phyloP scores from a whole-genome alignment of 2,888 invertebrate genomes.

The Rhamphomyia laevipes region DNA sequence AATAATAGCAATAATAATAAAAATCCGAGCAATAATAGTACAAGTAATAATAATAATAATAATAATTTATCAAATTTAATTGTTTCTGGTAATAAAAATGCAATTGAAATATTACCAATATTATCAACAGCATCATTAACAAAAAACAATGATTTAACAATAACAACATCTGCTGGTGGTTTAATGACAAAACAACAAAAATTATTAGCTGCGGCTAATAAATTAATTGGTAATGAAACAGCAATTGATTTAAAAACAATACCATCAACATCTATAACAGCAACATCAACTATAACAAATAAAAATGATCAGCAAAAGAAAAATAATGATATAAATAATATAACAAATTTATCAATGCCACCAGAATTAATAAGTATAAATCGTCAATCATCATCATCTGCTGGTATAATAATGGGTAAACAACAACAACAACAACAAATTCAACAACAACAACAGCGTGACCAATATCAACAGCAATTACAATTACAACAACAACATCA shows the following conservation, averaged over 20 bases:
- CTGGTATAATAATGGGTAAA: slow-evolving; percentile 1
- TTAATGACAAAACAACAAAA: slow-evolving; percentile 30
- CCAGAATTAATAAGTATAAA: slow-evolving; percentile 49
- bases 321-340: neutral
- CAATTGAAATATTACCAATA: slow-evolving; percentile 31
- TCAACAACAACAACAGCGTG: slow-evolving; percentile 9
- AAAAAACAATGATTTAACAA: slow-evolving; percentile 1
- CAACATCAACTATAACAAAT: slow-evolving; percentile 6
- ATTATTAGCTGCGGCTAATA: slow-evolving; percentile 30
- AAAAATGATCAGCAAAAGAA: slow-evolving; percentile 3
- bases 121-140: slow-evolving; percentile 10
- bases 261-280: slow-evolving; percentile 2
- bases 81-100: slow-evolving; percentile 10
- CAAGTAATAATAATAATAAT: slow-evolving; percentile 8
- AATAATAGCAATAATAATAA: neutral
- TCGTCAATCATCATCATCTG: slow-evolving; percentile 35
- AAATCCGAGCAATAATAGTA: slow-evolving; percentile 11
- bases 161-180: slow-evolving; percentile 4
- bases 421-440: neutral
- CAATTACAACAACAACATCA: slow-evolving; percentile 3
- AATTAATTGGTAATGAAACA: slow-evolving; percentile 23
- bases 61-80: slow-evolving; percentile 21
- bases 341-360: slow-evolving; percentile 31
- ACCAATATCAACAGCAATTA: slow-evolving; percentile 17
- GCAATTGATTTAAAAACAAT: slow-evolving; percentile 9